phyloP scores from a whole-genome alignment of 2,797 vertebrate genomes.

The Phoebastria nigripes region DNA sequence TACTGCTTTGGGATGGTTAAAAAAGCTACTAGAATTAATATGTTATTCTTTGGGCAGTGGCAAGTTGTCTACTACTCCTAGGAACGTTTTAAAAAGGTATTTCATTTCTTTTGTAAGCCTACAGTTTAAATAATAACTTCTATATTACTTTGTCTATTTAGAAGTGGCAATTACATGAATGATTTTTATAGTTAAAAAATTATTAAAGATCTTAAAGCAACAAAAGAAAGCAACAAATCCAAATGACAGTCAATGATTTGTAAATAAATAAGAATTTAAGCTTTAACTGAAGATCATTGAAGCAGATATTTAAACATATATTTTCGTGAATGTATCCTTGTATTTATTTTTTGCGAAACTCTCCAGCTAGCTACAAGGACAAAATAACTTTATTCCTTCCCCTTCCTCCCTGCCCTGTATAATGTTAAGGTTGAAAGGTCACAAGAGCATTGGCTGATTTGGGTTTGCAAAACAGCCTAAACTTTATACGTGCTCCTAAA shows the following conservation, averaged over 20 bases:
- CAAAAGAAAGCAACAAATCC: neutral
- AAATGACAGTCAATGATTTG: neutral
- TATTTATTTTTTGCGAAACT: neutral
- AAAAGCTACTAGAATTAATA: neutral
- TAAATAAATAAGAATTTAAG: neutral
- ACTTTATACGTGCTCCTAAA: neutral
- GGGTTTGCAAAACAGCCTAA: neutral
- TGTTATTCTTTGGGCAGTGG: neutral
- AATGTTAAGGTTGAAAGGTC: neutral
- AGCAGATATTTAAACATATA: neutral
- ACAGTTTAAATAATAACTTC: neutral
- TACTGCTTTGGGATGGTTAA: neutral
- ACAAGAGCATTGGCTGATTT: neutral
- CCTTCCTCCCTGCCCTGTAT: neutral
- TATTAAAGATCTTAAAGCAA: neutral
- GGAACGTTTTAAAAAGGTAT: neutral
- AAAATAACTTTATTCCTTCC: neutral
- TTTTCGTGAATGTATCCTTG: neutral
- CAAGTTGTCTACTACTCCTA: neutral
- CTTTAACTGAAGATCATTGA: neutral
- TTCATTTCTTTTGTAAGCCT: neutral
- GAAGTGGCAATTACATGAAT: neutral
- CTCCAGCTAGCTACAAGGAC: neutral
- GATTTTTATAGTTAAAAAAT: neutral
- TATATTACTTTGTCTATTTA: neutral